phyloP scores from a whole-genome alignment of 2,113 vertebrate species.

The Tamias sibiricus region DNA sequence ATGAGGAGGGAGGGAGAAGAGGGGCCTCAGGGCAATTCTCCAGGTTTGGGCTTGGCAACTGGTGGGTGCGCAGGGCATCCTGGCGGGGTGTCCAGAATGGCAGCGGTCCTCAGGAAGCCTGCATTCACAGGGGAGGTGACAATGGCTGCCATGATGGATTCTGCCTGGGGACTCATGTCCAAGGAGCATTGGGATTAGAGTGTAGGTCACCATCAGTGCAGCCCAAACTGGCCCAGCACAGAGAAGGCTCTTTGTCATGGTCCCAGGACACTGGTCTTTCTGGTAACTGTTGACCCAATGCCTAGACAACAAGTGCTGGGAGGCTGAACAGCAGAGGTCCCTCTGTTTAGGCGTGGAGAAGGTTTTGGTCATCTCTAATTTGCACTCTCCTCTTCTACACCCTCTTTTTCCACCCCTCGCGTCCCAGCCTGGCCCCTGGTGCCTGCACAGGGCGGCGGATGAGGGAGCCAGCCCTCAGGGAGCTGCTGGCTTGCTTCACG shows the following conservation, averaged over 20 bases:
- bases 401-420: background rate
- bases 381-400: background rate
- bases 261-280: background rate
- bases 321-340: background rate
- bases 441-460: background rate
- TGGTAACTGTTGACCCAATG: background rate
- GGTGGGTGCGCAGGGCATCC: background rate
- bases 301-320: background rate
- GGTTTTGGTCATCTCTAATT: background rate
- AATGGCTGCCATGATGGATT: rapidly evolving
- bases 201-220: rapidly evolving
- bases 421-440: too few relatives aligned
- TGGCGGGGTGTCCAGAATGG: background rate
- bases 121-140: background rate
- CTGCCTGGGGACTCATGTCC: rapidly evolving
- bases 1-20: background rate
- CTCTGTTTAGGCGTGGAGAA: background rate
- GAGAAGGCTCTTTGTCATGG: rapidly evolving
- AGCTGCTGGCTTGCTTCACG: background rate
- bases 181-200: background rate
- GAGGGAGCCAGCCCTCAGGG: background rate
- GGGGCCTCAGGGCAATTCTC: rapidly evolving
- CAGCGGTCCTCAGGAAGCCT: background rate
- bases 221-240: background rate
- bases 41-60: background rate